These are phyloP conservation scores for Pseudomyrmex concolor DNA, from an alignment of 1,140 invertebrate species.

Conservation along the genomic window DNA sequence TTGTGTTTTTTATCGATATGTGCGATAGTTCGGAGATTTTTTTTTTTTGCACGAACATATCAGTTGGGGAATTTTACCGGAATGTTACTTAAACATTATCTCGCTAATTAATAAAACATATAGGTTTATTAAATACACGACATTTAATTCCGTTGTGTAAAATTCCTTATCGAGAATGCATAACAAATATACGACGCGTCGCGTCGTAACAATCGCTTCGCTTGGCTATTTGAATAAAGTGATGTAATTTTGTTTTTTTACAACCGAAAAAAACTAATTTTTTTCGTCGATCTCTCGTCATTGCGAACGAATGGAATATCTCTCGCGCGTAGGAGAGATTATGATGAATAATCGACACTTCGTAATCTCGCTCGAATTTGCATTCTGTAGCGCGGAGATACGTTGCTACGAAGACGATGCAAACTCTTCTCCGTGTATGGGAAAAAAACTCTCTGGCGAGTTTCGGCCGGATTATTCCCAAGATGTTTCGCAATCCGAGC, in stretches of 20 bases:
- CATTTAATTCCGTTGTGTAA: not conserved
- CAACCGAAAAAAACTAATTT: not conserved
- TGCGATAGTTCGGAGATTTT: no score
- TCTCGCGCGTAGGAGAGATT: not conserved
- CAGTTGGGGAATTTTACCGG: no score
- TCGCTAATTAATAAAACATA: no score
- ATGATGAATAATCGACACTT: slow-evolving; percentile 6
- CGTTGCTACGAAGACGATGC: not conserved
- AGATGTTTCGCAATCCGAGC: slow-evolving; percentile 10
- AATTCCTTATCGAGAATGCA: not conserved
- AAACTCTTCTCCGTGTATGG: slow-evolving; percentile 1
- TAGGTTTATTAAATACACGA: not conserved
- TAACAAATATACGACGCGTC: slow-evolving; percentile 24
- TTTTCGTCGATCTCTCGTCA: not conserved
- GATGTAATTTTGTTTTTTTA: not conserved
- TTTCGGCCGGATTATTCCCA: slow-evolving; percentile 1
- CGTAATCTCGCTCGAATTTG: slow-evolving; percentile 6
- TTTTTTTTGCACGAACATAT: no score
- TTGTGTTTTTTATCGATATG: no score
- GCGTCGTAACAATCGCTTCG: not conserved
- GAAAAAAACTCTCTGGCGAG: not conserved
- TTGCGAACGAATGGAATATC: not conserved
- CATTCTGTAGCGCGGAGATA: not conserved
- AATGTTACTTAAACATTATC: no score
- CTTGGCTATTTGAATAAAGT: not conserved